Conservation (phyloP, 2,797 vertebrate species). For the Gallinago stenura region DNA sequence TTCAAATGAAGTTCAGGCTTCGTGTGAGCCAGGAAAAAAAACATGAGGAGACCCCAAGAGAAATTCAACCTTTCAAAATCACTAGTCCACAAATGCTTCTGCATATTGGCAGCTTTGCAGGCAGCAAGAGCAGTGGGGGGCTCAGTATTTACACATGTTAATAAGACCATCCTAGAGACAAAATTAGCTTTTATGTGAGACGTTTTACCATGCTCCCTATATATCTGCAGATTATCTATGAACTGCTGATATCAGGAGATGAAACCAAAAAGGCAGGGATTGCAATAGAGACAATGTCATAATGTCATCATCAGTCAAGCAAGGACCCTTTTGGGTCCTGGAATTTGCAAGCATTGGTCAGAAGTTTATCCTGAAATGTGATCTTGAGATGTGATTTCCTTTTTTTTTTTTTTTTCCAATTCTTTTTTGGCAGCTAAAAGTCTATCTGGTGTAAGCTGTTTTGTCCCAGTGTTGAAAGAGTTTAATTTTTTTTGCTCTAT, state of each 20-base stretch:
- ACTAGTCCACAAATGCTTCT: background rate
- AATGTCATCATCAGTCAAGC: background rate
- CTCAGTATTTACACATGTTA: background rate
- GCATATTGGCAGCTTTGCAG: background rate
- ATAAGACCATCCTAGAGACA: background rate
- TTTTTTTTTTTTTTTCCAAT: background rate
- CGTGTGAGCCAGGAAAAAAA: background rate
- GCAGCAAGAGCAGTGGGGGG: background rate
- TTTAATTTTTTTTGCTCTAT: background rate
- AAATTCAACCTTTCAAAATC: background rate
- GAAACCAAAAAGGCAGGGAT: background rate
- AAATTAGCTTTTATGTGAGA: background rate
- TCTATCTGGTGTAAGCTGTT: background rate
- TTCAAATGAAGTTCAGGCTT: background rate
- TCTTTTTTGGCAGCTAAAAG: background rate
- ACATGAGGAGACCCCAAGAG: background rate
- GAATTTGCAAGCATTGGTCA: background rate
- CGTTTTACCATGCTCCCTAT: background rate
- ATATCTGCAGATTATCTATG: background rate
- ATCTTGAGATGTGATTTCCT: background rate
- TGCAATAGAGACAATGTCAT: background rate
- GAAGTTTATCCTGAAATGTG: background rate
- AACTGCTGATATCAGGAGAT: background rate
- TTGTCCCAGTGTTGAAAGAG: background rate
- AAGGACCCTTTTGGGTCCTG: background rate